A percentile compares a stretch with the other conserved stretches of the same genome.
Conservation (phyloP, 1,140 invertebrate genomes). For the Arctopsyche grandis region DNA sequence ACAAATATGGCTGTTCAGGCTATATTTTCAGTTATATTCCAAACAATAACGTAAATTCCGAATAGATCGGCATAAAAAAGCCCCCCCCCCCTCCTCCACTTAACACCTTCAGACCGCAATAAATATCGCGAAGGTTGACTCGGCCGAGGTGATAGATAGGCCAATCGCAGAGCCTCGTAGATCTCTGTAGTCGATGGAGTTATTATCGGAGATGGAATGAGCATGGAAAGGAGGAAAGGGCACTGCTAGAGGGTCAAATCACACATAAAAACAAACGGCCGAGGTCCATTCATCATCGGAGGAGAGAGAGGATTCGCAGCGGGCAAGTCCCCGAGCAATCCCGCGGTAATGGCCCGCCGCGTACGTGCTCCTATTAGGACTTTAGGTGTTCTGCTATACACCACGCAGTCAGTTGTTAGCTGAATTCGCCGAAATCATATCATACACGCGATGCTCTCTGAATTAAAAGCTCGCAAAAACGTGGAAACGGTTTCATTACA, state of each 20-base stretch:
- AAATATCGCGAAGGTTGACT: background rate
- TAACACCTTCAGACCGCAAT: background rate
- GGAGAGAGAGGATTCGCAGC: slow-evolving; percentile 2
- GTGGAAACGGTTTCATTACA: background rate
- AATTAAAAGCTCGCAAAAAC: background rate
- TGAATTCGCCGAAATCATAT: background rate
- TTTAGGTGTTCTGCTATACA: too few relatives aligned
- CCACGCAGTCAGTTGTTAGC: background rate
- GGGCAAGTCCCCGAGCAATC: slow-evolving; percentile 45
- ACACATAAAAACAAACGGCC: slow-evolving; percentile 34
- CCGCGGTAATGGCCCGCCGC: slow-evolving; percentile 36
- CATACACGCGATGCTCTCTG: background rate
- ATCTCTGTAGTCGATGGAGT: background rate
- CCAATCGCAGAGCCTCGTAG: background rate
- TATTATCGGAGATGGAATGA: background rate
- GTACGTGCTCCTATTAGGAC: slow-evolving; percentile 49
- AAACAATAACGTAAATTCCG: too few relatives aligned
- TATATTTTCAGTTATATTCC: too few relatives aligned
- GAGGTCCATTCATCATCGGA: slow-evolving; percentile 42
- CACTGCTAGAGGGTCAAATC: background rate
- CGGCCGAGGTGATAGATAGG: background rate
- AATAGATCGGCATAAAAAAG: too few relatives aligned
- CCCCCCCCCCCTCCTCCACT: too few relatives aligned
- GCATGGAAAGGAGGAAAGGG: background rate
- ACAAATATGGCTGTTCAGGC: too few relatives aligned